Percentiles rank a stretch among this genome's conserved stretches.
These are phyloP conservation scores for Panonychus citri DNA, from an alignment of 1,140 invertebrate genomes.

Conservation along the genomic window DNA sequence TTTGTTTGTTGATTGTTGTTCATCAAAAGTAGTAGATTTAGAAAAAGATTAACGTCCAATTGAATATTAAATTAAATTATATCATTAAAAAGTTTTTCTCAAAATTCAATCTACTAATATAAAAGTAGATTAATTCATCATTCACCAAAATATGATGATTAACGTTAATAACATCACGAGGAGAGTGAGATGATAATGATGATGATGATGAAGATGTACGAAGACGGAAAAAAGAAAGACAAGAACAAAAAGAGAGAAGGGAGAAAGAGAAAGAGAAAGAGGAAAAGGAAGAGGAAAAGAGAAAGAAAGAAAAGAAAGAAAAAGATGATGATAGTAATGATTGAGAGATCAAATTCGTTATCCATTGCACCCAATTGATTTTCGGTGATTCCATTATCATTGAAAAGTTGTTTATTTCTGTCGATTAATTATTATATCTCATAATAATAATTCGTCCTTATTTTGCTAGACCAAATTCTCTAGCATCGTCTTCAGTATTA, in stretches of 20 bases:
- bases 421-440: too few species aligned
- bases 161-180: neutral
- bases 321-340: neutral
- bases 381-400: too few species aligned
- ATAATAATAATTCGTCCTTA: too few species aligned
- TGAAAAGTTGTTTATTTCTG: too few species aligned
- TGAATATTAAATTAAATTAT: too few species aligned
- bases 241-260: neutral
- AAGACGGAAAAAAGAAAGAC: neutral
- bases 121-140: neutral
- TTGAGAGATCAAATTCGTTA: too few species aligned
- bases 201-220: neutral
- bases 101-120: too few species aligned
- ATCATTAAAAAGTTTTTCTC: too few species aligned
- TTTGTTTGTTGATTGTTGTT: too few species aligned
- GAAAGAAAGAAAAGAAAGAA: neutral
- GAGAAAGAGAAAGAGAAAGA: neutral
- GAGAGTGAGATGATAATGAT: neutral
- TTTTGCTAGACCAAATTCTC: constrained; percentile 37
- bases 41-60: too few species aligned
- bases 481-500: constrained; percentile 80
- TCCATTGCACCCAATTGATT: too few species aligned
- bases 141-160: neutral
- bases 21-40: too few species aligned
- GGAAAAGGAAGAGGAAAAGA: neutral